phyloP scores from a whole-genome alignment of 2,797 vertebrate species.

The Darevskia mixta region DNA sequence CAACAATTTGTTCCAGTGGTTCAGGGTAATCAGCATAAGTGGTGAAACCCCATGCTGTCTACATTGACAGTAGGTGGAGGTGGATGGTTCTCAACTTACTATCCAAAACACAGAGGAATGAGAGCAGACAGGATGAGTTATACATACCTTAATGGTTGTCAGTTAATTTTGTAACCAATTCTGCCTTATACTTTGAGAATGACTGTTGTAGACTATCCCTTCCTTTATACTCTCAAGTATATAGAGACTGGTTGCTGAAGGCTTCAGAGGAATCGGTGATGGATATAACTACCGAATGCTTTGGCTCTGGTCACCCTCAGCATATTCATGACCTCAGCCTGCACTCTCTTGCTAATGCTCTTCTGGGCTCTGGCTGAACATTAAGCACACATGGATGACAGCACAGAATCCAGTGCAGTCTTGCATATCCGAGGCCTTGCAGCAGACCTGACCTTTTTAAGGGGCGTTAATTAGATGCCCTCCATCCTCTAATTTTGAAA shows the following conservation, averaged over 20 bases:
- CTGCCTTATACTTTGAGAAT: not conserved
- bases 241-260: constrained; percentile 8
- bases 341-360: not conserved
- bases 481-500: not conserved
- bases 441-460: not conserved
- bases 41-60: not conserved
- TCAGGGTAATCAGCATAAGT: not conserved
- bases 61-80: not conserved
- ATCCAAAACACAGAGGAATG: not conserved
- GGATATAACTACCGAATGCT: constrained; percentile 6
- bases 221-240: constrained; percentile 10
- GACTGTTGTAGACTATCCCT: not conserved
- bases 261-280: not conserved
- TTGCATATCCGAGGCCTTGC: constrained; percentile 1
- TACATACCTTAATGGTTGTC: not conserved
- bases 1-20: not conserved
- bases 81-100: not conserved
- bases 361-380: constrained; percentile 28
- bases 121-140: not conserved
- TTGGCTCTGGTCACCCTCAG: not conserved
- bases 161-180: not conserved
- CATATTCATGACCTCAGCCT: not conserved
- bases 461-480: not conserved
- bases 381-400: constrained; percentile 16
- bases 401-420: not conserved